Conservation (phyloP, 2,888 invertebrate species). For the Liopterus haemorrhoidalis region DNA sequence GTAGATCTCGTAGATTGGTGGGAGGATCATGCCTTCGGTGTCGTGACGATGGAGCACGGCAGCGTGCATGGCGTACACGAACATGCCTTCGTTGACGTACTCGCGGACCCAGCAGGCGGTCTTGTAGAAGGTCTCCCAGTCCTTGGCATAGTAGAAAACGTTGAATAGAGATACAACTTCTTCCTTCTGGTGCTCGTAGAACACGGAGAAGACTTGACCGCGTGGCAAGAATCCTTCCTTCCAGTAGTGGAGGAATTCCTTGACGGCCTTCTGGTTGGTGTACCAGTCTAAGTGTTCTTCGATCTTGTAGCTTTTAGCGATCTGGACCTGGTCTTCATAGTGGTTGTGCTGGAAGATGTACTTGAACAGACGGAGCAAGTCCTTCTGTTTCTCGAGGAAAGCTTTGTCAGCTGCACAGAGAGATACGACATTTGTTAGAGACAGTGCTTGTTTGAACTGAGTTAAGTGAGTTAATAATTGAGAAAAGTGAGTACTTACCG, state of each 20-base stretch:
- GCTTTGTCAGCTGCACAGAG: constrained; percentile 28
- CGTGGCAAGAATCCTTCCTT: constrained; percentile 54
- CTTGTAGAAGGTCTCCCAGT: constrained; percentile 63
- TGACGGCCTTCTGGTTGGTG: constrained; percentile 41
- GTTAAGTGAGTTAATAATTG: background rate
- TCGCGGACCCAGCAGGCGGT: constrained; percentile 64
- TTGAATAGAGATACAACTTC: constrained; percentile 61
- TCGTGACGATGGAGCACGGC: constrained; percentile 56
- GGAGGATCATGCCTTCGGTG: constrained; percentile 53
- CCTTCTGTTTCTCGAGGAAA: constrained; percentile 39
- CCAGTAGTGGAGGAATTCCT: constrained; percentile 52
- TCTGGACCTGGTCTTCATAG: constrained; percentile 49
- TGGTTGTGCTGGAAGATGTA: constrained; percentile 59
- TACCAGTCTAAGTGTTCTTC: constrained; percentile 56
- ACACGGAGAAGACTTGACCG: constrained; percentile 58
- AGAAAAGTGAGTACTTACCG: constrained; percentile 41
- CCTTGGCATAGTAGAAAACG: constrained; percentile 63
- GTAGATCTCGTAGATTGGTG: constrained; percentile 62
- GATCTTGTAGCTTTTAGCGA: constrained; percentile 55
- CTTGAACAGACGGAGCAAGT: constrained; percentile 54
- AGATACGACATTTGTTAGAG: too few species aligned
- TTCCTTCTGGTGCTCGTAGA: constrained; percentile 54
- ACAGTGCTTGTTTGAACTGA: background rate
- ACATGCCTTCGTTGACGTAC: constrained; percentile 57
- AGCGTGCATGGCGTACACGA: constrained; percentile 56